Percentiles rank a stretch among this genome's conserved stretches.
Evolutionary conservation across 2,797 vertebrate genomes (phyloP).

Genomic region (Alectoris magna): DNA sequence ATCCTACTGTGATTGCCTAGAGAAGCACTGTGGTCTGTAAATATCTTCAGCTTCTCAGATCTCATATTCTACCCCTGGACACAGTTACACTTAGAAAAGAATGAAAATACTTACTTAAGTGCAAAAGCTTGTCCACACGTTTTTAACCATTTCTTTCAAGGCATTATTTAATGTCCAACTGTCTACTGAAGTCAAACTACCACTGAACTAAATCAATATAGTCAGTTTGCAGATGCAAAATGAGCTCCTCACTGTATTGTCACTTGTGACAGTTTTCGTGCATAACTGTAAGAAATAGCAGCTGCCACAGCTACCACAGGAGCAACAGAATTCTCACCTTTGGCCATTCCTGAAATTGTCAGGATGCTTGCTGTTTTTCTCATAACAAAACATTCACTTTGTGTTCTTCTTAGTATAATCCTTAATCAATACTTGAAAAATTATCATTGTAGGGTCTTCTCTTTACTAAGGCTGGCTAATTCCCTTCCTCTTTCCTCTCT

Average conservation of each 20-base stretch:
- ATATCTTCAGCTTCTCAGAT: background rate
- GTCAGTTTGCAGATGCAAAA: background rate
- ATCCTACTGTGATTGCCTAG: background rate
- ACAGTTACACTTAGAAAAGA: background rate
- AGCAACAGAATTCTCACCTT: accelerated
- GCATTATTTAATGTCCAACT: background rate
- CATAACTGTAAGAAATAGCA: background rate
- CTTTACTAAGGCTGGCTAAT: background rate
- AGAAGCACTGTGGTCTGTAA: background rate
- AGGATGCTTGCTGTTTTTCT: background rate
- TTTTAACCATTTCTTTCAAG: background rate
- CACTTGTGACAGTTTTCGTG: background rate
- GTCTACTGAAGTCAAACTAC: background rate
- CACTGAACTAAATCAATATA: background rate
- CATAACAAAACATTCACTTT: background rate
- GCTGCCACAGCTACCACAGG: background rate
- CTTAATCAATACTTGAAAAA: background rate
- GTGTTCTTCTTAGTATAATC: background rate
- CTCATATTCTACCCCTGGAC: background rate
- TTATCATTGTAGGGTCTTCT: background rate
- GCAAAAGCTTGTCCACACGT: background rate
- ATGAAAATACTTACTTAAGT: background rate
- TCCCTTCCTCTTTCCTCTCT: background rate
- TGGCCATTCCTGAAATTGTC: background rate
- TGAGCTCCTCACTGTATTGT: background rate